Evolutionary conservation across 2,888 invertebrate species (phyloP).

Genomic region (Zygaena filipendulae): DNA sequence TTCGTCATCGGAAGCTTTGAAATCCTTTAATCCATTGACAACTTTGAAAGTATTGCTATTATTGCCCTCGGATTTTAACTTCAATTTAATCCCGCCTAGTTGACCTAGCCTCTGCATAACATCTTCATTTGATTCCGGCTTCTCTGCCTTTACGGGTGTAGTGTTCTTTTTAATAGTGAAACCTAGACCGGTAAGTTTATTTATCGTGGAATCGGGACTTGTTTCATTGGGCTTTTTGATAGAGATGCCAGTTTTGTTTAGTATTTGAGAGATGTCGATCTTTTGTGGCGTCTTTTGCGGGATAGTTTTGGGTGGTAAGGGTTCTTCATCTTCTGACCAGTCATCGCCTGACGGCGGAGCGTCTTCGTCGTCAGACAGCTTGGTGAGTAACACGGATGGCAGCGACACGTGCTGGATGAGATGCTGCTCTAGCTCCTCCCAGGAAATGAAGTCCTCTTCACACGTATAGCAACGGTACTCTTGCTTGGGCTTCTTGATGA

Average conservation of each 20-base stretch:
- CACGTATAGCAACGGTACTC: constrained; percentile 63
- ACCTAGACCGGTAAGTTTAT: constrained; percentile 52
- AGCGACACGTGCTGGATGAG: constrained; percentile 66
- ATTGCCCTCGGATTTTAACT: constrained; percentile 52
- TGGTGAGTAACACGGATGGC: constrained; percentile 57
- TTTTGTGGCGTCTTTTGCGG: constrained; percentile 42
- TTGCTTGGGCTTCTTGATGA: constrained; percentile 44
- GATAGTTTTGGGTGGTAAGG: constrained; percentile 22
- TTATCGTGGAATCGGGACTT: constrained; percentile 38
- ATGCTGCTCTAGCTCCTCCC: constrained; percentile 58
- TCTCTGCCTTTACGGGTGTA: constrained; percentile 48
- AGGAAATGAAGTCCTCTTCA: constrained; percentile 51
- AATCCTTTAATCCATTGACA: constrained; percentile 53
- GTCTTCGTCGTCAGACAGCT: constrained; percentile 63
- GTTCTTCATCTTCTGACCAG: constrained; percentile 42
- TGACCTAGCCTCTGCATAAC: constrained; percentile 48
- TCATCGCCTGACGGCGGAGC: constrained; percentile 45
- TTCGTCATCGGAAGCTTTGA: constrained; percentile 53
- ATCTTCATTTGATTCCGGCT: constrained; percentile 26
- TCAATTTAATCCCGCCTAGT: constrained; percentile 56
- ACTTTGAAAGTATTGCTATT: constrained; percentile 52
- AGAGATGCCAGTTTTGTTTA: constrained; percentile 44
- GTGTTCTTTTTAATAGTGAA: constrained; percentile 53
- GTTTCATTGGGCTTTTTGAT: constrained; percentile 41
- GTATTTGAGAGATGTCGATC: constrained; percentile 49